Evolutionary conservation across 2,797 vertebrate species (phyloP).

Genomic region (Cetoscarus ocellatus): DNA sequence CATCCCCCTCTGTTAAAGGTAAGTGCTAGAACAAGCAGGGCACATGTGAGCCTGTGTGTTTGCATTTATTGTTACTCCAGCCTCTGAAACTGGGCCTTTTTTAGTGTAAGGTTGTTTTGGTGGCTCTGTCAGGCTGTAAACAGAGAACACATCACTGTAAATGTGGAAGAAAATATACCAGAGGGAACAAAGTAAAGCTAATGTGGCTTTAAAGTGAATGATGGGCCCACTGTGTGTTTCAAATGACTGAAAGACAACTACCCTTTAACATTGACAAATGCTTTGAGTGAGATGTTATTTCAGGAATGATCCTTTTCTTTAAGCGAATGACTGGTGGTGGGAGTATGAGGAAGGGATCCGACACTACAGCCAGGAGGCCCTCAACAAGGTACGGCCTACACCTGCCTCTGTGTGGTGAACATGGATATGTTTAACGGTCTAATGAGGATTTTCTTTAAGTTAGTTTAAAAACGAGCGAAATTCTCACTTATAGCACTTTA

Average conservation of each 20-base stretch:
- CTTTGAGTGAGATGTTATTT: background rate
- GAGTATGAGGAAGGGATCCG: conserved; percentile 83
- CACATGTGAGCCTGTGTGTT: conserved; percentile 45
- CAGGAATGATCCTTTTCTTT: conserved; percentile 30
- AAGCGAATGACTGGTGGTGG: conserved; percentile 83
- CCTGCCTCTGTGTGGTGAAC: background rate
- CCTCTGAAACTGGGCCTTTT: conserved; percentile 37
- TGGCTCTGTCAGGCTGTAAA: conserved; percentile 4
- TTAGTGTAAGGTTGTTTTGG: conserved; percentile 5
- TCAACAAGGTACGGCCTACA: conserved; percentile 76
- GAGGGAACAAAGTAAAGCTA: background rate
- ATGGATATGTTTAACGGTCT: no score
- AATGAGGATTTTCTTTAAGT: no score
- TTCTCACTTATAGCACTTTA: no score
- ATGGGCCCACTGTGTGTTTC: background rate
- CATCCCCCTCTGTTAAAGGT: conserved; percentile 82
- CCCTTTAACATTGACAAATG: background rate
- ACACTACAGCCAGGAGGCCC: conserved; percentile 79
- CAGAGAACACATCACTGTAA: background rate
- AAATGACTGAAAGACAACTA: background rate
- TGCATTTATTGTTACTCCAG: conserved; percentile 48
- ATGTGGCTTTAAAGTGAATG: background rate
- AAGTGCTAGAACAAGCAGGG: conserved; percentile 81
- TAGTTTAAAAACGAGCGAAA: no score
- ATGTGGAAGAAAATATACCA: background rate